Evolutionary conservation across 2,888 invertebrate species (phyloP).

Genomic region (Allophyes oxyacanthae): DNA sequence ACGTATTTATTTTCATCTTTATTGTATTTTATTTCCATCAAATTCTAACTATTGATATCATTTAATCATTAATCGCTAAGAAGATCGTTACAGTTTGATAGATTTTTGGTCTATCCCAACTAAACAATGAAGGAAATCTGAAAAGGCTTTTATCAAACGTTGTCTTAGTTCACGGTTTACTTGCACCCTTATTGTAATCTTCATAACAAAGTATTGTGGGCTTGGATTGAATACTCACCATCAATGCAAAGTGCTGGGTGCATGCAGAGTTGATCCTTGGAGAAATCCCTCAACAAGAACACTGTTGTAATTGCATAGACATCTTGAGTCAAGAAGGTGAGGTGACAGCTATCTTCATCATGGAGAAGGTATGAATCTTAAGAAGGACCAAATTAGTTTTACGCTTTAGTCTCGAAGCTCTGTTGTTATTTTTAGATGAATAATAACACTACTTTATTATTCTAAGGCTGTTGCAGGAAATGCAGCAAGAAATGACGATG

Average conservation of each 20-base stretch:
- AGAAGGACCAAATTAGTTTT: constrained; percentile 6
- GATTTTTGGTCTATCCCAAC: too few relatives aligned
- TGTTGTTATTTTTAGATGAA: constrained; percentile 7
- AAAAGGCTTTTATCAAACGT: too few relatives aligned
- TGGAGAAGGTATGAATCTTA: constrained; percentile 21
- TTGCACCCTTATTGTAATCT: too few relatives aligned
- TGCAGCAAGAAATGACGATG: not conserved
- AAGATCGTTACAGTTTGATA: too few relatives aligned
- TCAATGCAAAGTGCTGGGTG: not conserved
- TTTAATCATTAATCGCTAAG: too few relatives aligned
- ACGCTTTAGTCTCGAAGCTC: constrained; percentile 1
- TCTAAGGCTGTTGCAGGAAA: not conserved
- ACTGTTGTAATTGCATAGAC: constrained; percentile 13
- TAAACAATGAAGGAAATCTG: too few relatives aligned
- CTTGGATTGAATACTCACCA: not conserved
- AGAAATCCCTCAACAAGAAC: not conserved
- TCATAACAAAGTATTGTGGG: not conserved
- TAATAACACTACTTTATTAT: constrained; percentile 2
- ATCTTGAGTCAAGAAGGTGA: constrained; percentile 16
- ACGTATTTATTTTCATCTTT: too few relatives aligned
- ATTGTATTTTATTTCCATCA: too few relatives aligned
- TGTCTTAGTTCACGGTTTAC: too few relatives aligned
- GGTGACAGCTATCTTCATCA: constrained; percentile 12
- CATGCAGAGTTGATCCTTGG: constrained; percentile 3
- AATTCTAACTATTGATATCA: too few relatives aligned